Base-by-base conservation (phyloP, 2,797 vertebrate genomes). In the Mycteria americana region DNA sequence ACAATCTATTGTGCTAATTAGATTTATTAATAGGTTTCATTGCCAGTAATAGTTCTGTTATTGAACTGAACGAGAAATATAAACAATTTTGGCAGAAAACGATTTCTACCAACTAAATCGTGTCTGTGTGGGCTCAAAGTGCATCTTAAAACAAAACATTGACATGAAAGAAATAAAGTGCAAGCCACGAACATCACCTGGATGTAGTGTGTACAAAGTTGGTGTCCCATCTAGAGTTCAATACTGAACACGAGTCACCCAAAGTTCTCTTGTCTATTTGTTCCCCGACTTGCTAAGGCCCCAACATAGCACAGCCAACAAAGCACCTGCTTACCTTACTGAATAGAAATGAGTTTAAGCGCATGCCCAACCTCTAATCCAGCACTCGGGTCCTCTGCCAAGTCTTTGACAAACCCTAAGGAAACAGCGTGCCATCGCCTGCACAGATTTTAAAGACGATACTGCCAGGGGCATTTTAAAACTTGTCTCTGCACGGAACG, bases 31-130 rank as follows among this genome's bases (percentile, higher is more conserved):
- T 69, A 78, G 60, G 27, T 53, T 90, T 83, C 59, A 81, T 70
- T 94, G 59, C 27, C 25, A 5, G 33, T 84, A 77, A 78, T 64
- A 68, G 72, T 63, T 80, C 48, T 86, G 48, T 78, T 91, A 84
- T 62, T 95, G 85, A 93, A 79, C 31, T 64, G 84, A 93, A 85
- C 72, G 28, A 78, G 54, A 92, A 81, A 89, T 50, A 76, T 6
- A 75, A 94, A 76, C 25, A 48, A 83, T 59, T 92, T 88, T 37
- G 31, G 65, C 83, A 82, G 45, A 72, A 82, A 72, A 82, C 82
- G 60, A 79, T 84, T 95, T 92, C 75, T 70, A 37, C 39, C 25
- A 83, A 68, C 37, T 62, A 53, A 90, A 24, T 30, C 60, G 11
- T 14, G 33, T 75, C 65, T 41, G 8, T 6, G 14, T n/a, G 39